These are phyloP conservation scores for Laterallus jamaicensis DNA, from an alignment of 2,113 vertebrate species.

Conservation along the genomic window DNA sequence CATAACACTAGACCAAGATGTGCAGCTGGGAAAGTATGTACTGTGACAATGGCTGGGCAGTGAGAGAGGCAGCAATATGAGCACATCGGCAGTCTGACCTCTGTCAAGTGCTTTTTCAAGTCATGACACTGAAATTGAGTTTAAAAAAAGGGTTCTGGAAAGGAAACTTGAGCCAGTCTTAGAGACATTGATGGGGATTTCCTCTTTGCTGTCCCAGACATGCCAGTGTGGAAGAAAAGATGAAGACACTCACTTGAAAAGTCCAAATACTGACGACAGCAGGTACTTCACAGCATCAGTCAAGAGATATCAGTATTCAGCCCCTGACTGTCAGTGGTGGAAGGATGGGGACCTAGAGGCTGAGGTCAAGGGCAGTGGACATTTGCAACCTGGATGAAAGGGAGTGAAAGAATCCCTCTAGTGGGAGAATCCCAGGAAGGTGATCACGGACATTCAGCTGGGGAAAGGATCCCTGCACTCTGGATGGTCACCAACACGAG, in stretches of 20 bases:
- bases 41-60: not conserved
- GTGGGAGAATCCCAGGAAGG: not conserved
- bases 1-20: not conserved
- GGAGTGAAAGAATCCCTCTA: constrained; percentile 2
- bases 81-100: not conserved
- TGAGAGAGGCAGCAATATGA: not conserved
- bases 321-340: not conserved
- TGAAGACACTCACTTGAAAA: not conserved
- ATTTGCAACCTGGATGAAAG: not conserved
- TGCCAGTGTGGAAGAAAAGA: not conserved
- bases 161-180: not conserved
- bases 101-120: not conserved
- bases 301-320: not conserved
- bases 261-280: not conserved
- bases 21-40: not conserved
- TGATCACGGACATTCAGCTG: not conserved
- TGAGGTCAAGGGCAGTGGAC: not conserved
- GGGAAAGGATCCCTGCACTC: not conserved
- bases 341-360: not conserved
- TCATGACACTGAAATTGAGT: not conserved
- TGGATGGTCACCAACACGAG: not conserved
- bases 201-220: not conserved
- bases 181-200: not conserved
- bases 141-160: not conserved
- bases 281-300: not conserved